Base-by-base conservation (phyloP, 1,140 invertebrate species). In the Cydia fagiglandana region DNA sequence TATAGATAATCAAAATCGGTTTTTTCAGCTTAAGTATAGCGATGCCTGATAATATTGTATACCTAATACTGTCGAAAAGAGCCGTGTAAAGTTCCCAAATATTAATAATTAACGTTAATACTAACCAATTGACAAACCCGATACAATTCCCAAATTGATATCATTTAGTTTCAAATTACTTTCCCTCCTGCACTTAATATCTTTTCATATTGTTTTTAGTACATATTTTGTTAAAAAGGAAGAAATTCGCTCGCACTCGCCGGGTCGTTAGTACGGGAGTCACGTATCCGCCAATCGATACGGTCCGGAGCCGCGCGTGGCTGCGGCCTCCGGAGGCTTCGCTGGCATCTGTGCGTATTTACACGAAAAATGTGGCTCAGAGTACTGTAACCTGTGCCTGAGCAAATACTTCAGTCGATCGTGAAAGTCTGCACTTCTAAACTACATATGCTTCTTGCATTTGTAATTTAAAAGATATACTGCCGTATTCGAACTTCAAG, bases 121-220 rank as follows among this genome's bases (percentile, higher is more conserved):
- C 7, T 47, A 47, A 47, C 45, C 13, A 47, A 4, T 12, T 47
- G 45, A 12, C 4, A 15, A 12, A 47, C 45, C 45, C 13, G 45
- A 47, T 47, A 47, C 45, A 13, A 15, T 56, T 20, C 12, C 7
- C 56, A 61, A 24, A 53, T n/a, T n/a, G 45, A n/a, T 61, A 10
- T 24, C 6, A 61, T 24, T 61, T 12, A n/a, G 56, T 24, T 61
- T 24, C 56, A 20, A 61, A 61, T 12, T 20, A 61, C 20, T 61
- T 61, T 61, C 17, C 56, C 56, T 20, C 56, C 56, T 17, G 53
- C n/a, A 56, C 53, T 61, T 61, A 61, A 61, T 61, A 61, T 61
- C 56, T 20, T 61, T 6, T n/a, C 9, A 61, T 61, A 61, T 61
- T 61, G 56, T 61, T 61, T 56, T 61, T 24, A 61, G 56, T 24